phyloP scores from a whole-genome alignment of 2,113 vertebrate genomes.

The Cinclus cinclus region DNA sequence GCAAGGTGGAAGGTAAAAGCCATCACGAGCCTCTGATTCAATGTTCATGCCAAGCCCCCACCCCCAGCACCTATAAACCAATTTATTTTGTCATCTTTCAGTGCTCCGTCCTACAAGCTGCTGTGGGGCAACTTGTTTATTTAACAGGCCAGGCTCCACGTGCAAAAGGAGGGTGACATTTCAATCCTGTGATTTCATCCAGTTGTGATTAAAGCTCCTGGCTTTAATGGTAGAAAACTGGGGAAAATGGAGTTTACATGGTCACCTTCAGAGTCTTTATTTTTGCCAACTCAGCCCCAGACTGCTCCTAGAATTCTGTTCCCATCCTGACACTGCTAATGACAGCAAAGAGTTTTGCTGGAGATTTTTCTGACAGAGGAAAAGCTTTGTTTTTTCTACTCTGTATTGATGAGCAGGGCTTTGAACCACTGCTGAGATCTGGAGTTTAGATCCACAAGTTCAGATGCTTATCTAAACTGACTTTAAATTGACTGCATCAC shows the following conservation, averaged over 20 bases:
- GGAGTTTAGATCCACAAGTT: neutral
- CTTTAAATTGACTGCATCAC: neutral
- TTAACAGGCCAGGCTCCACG: neutral
- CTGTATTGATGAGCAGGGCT: neutral
- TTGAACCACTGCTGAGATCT: neutral
- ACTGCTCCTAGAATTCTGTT: neutral
- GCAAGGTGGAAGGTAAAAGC: conserved; percentile 49
- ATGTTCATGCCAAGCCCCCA: neutral
- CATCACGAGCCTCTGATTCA: conserved; percentile 20
- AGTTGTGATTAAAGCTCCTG: neutral
- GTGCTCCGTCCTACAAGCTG: neutral
- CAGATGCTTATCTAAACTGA: neutral
- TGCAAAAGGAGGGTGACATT: neutral
- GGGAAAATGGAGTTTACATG: neutral
- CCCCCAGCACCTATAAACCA: neutral
- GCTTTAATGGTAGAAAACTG: neutral
- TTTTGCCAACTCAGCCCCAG: neutral
- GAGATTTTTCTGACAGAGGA: neutral
- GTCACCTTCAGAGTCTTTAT: neutral
- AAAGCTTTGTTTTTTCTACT: neutral
- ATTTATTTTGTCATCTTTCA: conserved; percentile 7
- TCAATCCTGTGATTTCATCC: neutral
- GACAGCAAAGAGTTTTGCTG: neutral
- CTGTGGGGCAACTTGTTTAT: neutral
- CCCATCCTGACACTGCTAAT: neutral